phyloP scores from a whole-genome alignment of 2,113 vertebrate genomes.

The Trichechus manatus region DNA sequence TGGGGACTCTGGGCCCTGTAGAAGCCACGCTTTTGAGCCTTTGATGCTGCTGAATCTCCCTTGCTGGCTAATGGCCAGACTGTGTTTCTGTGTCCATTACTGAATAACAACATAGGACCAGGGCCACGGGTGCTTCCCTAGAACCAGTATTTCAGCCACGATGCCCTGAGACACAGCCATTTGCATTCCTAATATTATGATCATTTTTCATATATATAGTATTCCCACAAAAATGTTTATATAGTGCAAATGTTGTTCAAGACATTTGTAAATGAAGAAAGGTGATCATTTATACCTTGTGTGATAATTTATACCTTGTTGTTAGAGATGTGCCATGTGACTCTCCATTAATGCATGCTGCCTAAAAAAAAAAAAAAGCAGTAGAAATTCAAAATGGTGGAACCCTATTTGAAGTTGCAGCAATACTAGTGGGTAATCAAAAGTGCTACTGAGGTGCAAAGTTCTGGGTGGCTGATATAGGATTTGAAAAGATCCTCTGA shows the following conservation, averaged over 20 bases:
- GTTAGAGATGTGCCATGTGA: neutral
- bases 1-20: neutral
- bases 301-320: no score
- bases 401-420: neutral
- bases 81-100: neutral
- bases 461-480: neutral
- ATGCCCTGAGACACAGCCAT: neutral
- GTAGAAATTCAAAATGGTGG: neutral
- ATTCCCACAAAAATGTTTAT: constrained; percentile 31
- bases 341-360: neutral
- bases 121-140: neutral
- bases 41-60: neutral
- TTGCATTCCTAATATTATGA: neutral
- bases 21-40: neutral
- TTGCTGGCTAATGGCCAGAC: neutral
- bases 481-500: constrained; percentile 6
- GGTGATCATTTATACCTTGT: neutral
- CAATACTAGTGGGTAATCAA: neutral
- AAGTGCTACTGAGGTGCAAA: neutral
- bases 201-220: neutral
- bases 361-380: neutral
- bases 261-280: neutral
- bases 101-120: neutral
- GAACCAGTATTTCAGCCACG: neutral
- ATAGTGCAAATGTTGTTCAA: neutral